Percentiles rank a stretch among this genome's conserved stretches.
These are phyloP conservation scores for Teinopalpus imperialis DNA, from an alignment of 2,888 invertebrate genomes.

Conservation along the genomic window DNA sequence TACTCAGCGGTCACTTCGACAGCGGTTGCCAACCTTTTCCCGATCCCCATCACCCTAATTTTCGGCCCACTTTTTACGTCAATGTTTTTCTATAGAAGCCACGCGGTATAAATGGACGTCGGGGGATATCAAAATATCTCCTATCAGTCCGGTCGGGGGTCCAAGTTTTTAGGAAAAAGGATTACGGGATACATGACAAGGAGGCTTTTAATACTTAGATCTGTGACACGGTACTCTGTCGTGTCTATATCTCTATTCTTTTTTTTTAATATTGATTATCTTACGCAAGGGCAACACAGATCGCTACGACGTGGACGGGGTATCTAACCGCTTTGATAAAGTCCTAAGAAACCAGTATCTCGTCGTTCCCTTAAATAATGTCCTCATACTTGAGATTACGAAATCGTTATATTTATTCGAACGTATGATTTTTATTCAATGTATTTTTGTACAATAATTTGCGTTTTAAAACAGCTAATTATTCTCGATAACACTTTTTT, in stretches of 20 bases:
- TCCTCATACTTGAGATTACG: no score
- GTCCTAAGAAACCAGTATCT: no score
- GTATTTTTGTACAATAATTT: no score
- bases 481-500: no score
- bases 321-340: no score
- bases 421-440: no score
- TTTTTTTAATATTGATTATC: no score
- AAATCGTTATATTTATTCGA: no score
- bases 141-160: slow-evolving; percentile 60
- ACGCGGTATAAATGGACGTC: slow-evolving; percentile 67
- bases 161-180: slow-evolving; percentile 74
- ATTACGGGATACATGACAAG: slow-evolving; percentile 61
- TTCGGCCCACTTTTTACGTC: slow-evolving; percentile 79
- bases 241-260: slow-evolving; percentile 35
- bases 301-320: no score
- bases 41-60: slow-evolving; percentile 57
- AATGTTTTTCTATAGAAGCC: slow-evolving; percentile 79
- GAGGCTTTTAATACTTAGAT: slow-evolving; percentile 50
- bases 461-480: no score
- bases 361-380: no score
- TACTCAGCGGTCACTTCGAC: slow-evolving; percentile 81
- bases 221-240: slow-evolving; percentile 34
- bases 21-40: slow-evolving; percentile 71
- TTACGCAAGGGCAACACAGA: no score
- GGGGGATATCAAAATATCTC: slow-evolving; percentile 79